Conservation (phyloP, 2,797 vertebrate species). For the Helostoma temminkii region DNA sequence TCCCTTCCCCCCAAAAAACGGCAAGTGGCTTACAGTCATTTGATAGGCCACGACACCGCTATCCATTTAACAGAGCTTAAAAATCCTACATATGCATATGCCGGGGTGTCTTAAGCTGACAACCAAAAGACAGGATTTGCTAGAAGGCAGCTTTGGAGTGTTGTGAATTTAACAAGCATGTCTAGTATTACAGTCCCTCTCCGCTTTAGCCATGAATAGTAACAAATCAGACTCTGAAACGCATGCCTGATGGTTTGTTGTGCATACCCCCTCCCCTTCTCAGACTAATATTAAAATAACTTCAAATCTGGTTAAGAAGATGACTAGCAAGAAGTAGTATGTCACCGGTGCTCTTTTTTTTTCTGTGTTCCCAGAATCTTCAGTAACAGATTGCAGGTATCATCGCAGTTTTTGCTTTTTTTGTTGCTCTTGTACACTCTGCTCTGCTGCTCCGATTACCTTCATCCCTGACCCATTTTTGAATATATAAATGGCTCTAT, state of each 20-base stretch:
- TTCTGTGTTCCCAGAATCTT: constrained; percentile 23
- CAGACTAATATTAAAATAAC: constrained; percentile 79
- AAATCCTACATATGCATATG: constrained; percentile 87
- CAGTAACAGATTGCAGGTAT: constrained; percentile 67
- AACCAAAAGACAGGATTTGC: constrained; percentile 84
- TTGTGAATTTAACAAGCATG: constrained; percentile 89
- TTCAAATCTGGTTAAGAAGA: constrained; percentile 82
- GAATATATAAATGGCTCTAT: constrained; percentile 70
- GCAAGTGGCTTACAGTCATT: constrained; percentile 82
- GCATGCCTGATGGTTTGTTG: constrained; percentile 80
- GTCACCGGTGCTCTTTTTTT: constrained; percentile 49
- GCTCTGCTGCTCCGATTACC: constrained; percentile 71
- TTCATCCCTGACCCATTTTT: constrained; percentile 79
- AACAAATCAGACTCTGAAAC: constrained; percentile 87
- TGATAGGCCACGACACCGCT: constrained; percentile 85
- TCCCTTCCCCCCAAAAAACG: constrained; percentile 38
- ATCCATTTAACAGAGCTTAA: constrained; percentile 90
- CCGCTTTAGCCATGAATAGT: constrained; percentile 86
- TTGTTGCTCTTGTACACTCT: constrained; percentile 61
- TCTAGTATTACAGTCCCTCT: constrained; percentile 84
- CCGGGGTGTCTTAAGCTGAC: constrained; percentile 83
- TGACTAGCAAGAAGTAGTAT: constrained; percentile 68
- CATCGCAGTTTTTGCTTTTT: constrained; percentile 17
- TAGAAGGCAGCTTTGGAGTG: constrained; percentile 85
- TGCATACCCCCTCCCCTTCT: constrained; percentile 61